A percentile compares a stretch with the other conserved stretches of the same genome.
These are phyloP conservation scores for Rhinatrema bivittatum DNA, from an alignment of 2,797 vertebrate genomes.

Conservation along the genomic window DNA sequence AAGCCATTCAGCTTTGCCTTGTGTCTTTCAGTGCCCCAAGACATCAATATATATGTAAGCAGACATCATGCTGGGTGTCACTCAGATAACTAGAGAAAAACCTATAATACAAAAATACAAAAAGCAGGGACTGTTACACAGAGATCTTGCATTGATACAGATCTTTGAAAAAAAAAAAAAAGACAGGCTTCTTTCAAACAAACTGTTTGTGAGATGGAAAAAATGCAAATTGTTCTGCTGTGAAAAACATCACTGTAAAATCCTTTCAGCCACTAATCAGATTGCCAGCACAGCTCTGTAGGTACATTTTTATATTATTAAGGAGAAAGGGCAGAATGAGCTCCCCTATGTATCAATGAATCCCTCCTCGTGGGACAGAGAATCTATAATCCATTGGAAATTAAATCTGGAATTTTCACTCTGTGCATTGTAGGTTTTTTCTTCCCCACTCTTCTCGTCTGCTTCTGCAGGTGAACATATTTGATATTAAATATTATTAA, in stretches of 20 bases:
- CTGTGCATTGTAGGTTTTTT: too few relatives aligned
- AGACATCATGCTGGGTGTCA: too few relatives aligned
- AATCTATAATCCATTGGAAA: background rate
- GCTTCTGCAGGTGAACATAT: too few relatives aligned
- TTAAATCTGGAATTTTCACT: background rate
- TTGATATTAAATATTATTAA: too few relatives aligned
- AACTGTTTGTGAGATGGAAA: background rate
- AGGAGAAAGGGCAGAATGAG: background rate
- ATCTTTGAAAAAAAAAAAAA: too few relatives aligned
- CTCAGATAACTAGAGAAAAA: too few relatives aligned
- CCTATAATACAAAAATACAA: too few relatives aligned
- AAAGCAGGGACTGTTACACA: too few relatives aligned
- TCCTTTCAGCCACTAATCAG: background rate
- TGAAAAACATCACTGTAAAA: background rate
- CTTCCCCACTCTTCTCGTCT: too few relatives aligned
- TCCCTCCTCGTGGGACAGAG: background rate
- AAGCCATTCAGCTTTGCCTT: too few relatives aligned
- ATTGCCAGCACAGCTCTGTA: background rate
- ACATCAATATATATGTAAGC: too few relatives aligned
- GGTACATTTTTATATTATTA: background rate
- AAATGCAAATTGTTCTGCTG: background rate
- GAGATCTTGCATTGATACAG: background rate
- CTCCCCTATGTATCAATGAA: background rate
- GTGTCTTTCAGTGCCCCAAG: too few relatives aligned
- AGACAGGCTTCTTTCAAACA: background rate